Evolutionary conservation across 2,797 vertebrate genomes (phyloP).

Genomic region (Acropternis orthonyx): DNA sequence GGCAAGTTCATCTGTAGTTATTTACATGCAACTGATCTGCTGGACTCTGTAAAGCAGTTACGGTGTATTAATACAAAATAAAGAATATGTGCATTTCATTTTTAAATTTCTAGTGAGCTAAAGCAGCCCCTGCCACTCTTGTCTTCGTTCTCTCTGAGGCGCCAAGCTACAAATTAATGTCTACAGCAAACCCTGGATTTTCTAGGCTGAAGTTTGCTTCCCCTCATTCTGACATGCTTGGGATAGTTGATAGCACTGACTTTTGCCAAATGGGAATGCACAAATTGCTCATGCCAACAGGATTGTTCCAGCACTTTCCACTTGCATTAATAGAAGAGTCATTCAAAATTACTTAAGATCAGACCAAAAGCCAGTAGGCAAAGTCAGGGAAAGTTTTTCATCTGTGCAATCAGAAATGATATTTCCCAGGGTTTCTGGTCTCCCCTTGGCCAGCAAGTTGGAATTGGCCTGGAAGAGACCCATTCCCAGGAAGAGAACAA

Average conservation of each 20-base stretch:
- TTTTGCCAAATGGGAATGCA: accelerated
- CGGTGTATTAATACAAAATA: conserved; percentile 58
- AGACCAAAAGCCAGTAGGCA: background rate
- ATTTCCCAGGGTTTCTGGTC: background rate
- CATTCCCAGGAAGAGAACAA: background rate
- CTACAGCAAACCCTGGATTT: background rate
- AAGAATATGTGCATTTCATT: conserved; percentile 29
- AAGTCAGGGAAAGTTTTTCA: background rate
- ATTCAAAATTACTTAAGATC: background rate
- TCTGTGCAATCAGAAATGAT: background rate
- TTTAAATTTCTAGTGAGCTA: background rate
- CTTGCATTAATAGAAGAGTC: background rate
- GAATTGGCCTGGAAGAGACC: background rate
- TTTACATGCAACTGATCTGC: conserved; percentile 60
- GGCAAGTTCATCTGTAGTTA: conserved; percentile 66
- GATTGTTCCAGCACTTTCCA: background rate
- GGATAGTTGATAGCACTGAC: background rate
- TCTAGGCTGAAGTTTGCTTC: background rate
- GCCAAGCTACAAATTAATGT: background rate
- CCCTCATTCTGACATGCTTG: background rate
- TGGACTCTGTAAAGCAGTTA: conserved; percentile 74
- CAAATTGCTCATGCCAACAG: background rate
- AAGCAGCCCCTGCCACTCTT: background rate
- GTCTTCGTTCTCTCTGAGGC: background rate
- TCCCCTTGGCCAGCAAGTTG: background rate